Conservation (phyloP, 35 echinoderm and acorn worm genomes). For the Apostichopus californicus region DNA sequence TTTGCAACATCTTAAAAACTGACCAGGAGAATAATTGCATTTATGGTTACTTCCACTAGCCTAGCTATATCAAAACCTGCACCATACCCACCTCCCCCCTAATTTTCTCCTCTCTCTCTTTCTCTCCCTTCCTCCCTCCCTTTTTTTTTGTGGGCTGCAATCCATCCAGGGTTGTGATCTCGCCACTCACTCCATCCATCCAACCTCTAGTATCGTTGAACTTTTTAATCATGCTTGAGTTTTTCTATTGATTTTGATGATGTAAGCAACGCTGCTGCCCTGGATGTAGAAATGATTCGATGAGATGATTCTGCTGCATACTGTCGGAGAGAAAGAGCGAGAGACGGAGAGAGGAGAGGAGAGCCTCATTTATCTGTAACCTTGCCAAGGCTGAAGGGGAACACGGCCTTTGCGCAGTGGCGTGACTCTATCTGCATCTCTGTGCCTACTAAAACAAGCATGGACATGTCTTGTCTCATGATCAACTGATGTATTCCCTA, state of each 20-base stretch:
- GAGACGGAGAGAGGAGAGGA: background rate
- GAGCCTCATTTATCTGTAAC: conserved; percentile 1
- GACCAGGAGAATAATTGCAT: conserved; percentile 40
- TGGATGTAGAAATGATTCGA: conserved; percentile 15
- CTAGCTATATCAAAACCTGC: background rate
- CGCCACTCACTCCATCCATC: background rate
- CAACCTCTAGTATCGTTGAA: conserved; percentile 25
- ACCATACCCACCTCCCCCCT: background rate
- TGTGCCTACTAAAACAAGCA: conserved; percentile 14
- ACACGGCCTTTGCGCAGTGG: background rate
- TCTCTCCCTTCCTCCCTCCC: background rate
- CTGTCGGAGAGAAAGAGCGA: too few species aligned
- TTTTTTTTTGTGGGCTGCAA: background rate
- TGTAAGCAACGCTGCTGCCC: conserved; percentile 24
- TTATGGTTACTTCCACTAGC: conserved; percentile 19
- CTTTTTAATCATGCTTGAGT: conserved; percentile 46
- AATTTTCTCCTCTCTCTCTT: background rate
- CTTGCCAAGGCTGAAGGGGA: conserved; percentile 11
- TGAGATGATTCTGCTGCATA: background rate
- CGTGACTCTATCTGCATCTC: background rate
- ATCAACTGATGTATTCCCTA: conserved; percentile 23
- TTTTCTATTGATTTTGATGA: conserved; percentile 44
- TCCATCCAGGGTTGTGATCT: conserved; percentile 20
- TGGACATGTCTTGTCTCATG: conserved; percentile 20
- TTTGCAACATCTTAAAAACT: conserved; percentile 50